phyloP scores from a whole-genome alignment of 2,888 invertebrate species.

The Mamestra brassicae region DNA sequence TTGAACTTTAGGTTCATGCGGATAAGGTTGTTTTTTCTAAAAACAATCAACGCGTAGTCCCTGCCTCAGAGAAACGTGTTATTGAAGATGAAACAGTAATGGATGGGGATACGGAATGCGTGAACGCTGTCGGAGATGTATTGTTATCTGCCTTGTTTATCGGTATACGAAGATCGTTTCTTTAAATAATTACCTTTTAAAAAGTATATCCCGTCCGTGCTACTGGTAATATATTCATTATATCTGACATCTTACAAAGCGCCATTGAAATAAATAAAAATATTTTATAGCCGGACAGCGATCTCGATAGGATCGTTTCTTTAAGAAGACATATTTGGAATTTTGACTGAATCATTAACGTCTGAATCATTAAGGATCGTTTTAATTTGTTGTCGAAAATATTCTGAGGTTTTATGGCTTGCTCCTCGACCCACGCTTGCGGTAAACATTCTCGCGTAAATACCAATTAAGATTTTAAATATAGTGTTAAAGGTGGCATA shows the following conservation, averaged over 20 bases:
- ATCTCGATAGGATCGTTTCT: constrained; percentile 79
- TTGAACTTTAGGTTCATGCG: constrained; percentile 73
- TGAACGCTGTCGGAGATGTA: constrained; percentile 90
- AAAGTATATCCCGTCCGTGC: constrained; percentile 85
- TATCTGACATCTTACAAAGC: constrained; percentile 89
- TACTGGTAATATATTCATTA: constrained; percentile 90
- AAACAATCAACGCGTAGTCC: constrained; percentile 68
- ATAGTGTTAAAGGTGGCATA: constrained; percentile 76
- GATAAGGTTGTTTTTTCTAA: constrained; percentile 76
- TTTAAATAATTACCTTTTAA: constrained; percentile 90
- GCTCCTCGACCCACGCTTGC: constrained; percentile 72
- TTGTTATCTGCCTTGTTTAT: constrained; percentile 90
- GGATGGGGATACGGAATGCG: constrained; percentile 90
- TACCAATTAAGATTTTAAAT: constrained; percentile 77
- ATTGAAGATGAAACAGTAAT: constrained; percentile 91
- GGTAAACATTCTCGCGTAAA: constrained; percentile 65
- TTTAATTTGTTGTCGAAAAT: constrained; percentile 79
- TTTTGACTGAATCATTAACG: constrained; percentile 73
- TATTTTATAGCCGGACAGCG: constrained; percentile 81
- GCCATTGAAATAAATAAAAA: constrained; percentile 87
- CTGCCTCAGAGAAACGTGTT: constrained; percentile 86
- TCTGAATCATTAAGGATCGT: constrained; percentile 76
- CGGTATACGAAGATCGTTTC: constrained; percentile 88
- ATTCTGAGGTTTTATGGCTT: constrained; percentile 72
- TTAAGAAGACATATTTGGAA: constrained; percentile 79